phyloP scores from a whole-genome alignment of 1,140 invertebrate species.

The Macrobrachium nipponense region DNA sequence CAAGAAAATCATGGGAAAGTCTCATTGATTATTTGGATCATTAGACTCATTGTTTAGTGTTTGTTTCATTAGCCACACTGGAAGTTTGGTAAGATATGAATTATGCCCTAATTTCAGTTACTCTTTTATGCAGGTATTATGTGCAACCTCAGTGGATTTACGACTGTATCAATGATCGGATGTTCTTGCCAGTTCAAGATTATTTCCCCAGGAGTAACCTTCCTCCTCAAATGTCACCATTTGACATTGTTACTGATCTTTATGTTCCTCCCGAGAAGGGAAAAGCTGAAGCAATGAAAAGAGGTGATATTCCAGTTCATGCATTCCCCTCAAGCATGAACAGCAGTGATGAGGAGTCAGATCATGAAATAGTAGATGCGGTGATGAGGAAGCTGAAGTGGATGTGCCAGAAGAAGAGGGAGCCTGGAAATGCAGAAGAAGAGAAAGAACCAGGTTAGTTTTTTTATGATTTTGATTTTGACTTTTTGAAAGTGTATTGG shows the following conservation, averaged over 20 bases:
- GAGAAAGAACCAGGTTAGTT: constrained; percentile 16
- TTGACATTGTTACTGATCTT: constrained; percentile 78
- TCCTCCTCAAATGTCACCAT: constrained; percentile 98
- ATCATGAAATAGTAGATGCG: not conserved
- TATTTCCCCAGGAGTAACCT: constrained; percentile 93
- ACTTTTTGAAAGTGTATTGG: not conserved
- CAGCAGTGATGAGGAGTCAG: constrained; percentile 10
- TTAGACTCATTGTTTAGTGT: not conserved
- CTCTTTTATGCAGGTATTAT: constrained; percentile 79
- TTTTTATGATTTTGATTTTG: not conserved
- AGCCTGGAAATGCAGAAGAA: not conserved
- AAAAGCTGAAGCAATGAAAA: constrained; percentile 25
- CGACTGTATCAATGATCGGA: constrained; percentile 91
- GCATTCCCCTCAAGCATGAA: not conserved
- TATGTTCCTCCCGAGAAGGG: constrained; percentile 52
- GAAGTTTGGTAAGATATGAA: too few species aligned
- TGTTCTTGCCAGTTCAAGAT: constrained; percentile 88
- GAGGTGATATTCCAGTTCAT: constrained; percentile 22
- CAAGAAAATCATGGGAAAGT: too few species aligned
- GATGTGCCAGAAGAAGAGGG: not conserved
- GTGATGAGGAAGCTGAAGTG: not conserved
- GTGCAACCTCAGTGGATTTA: constrained; percentile 99
- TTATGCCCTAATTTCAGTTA: too few species aligned
- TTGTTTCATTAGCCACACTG: too few species aligned
- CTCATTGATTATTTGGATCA: not conserved